Evolutionary conservation across 2,888 invertebrate species (phyloP), one percentile per base, ranked within the genome.

Genomic region (Anagyrus pseudococci): DNA sequence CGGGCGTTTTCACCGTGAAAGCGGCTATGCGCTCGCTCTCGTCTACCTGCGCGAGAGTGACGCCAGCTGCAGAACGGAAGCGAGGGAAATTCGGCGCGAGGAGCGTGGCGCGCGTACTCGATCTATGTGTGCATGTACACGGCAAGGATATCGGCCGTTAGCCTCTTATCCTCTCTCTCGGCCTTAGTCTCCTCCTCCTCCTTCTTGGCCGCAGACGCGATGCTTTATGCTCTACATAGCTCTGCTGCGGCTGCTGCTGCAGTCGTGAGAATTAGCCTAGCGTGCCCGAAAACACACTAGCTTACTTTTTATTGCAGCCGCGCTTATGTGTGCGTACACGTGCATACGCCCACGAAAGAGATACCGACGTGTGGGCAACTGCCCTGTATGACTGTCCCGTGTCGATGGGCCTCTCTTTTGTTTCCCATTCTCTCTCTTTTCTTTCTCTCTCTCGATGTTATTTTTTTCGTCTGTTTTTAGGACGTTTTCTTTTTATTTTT

Each of bases 211-310:
- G 62, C 69, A 67, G 67, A 67, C 71, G 69, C 70, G 73, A 76
- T 70, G 74, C 77, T 78, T 79, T 78, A 77, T 77, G 79, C 79
- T 79, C 79, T 78, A 74, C 72, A 79, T 78, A 78, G 69, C 73
- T 67, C 69, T 41, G 29, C 46, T n/a, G n/a, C n/a, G n/a, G n/a
- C n/a, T n/a, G n/a, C n/a, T n/a, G 57, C 43, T 33, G 55, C 60
- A 53, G 56, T 25, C 53, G 59, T 49, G 67, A 70, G 73, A 75
- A 74, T 73, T 73, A 74, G 75, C 75, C 71, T 76, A 76, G 53
- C 76, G 76, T 78, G 75, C 74, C 71, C 73, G 73, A 77, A 77
- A 78, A 73, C 73, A 74, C 69, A 75, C 76, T 76, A 74, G 70
- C 77, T 75, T 75, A 74, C 75, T 76, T 75, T 71, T 62, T 53